Evolutionary conservation across 2,888 invertebrate species (phyloP), one percentile per base, ranked within the genome.

Genomic region (Dryocosmus kuriphilus): DNA sequence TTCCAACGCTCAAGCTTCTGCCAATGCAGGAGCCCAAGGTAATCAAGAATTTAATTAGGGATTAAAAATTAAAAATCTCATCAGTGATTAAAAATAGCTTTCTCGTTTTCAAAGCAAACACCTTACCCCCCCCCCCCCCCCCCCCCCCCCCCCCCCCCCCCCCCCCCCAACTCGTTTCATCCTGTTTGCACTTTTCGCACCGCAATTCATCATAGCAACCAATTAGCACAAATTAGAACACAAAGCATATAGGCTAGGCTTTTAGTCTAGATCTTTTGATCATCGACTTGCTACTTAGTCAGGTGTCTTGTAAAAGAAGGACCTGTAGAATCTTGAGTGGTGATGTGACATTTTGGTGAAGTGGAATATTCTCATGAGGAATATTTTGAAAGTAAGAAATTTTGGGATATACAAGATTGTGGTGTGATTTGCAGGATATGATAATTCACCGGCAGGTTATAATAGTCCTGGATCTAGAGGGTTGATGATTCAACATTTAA

Each of bases 1-100:
- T 57, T 80, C 76, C 38, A 78, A 81, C 16, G 75, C 75, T 6
- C 76, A 80, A 41, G 65, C 75, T 27, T 41, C 30, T 24, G 75
- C 80, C 9, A 76, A 77, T 62, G 79, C 82, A 32, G 74, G 62
- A 16, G 79, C 79, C 24, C n/a, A 24, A 57, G 75, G 73, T 19
- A 74, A 63, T 27, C n/a, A 61, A 16, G 51, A 32, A 67, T 30
- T 41, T 22, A 16, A 24, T 41, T 46, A 24, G 4, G 27, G 46
- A 24, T 46, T 41, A 27, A 14, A 46, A 46, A 38, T 8, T n/a
- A 5, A 41, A 41, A 41, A 67, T 46, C 22, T 65, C n/a, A 65
- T 63, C 1, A 22, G n/a, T 24, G 14, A 35, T 6, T 30, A 27
- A 51, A 67, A 71, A 51, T 30, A 2, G 30, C 67, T 51, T 71